Evolutionary conservation across 2,113 vertebrate species (phyloP), one percentile per base, ranked within the genome.

Genomic region (Pterocles burchelli): DNA sequence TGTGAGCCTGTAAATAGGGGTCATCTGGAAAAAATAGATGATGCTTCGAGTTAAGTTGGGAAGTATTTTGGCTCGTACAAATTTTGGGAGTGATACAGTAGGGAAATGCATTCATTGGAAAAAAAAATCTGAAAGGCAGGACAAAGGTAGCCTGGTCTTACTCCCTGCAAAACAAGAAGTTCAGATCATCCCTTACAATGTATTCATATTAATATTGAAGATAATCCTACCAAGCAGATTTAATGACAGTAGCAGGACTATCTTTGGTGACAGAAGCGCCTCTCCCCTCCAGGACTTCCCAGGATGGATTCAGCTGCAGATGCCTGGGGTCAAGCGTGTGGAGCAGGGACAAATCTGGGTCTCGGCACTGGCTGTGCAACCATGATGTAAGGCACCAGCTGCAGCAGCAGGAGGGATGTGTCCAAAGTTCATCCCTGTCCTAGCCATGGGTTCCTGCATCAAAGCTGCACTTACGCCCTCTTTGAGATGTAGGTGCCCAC

Each of bases 271-370:
- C 13, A 34, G 65, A 94, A 75, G 24, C 0, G 0, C 5, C 7
- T 77, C 10, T 46, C 6, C 29, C 8, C 17, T 46, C 24, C 41
- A 58, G 68, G 51, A 24, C 46, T 31, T 78, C 26, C 6, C 0
- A 2, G 46, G 34, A 7, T 1, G 1, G 26, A 36, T 43, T 9
- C 1, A 4, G 45, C 7, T 70, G 59, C 1, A 4, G 45, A 8
- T 70, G 59, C 65, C 59, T 41, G 61, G 26, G 48, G 19, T 34
- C 1, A 0, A 17, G n/a, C 14, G 2, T 2, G 0, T 0, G 1
- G 31, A 61, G 28, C 63, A n/a, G 38, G 49, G 41, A 41, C 62
- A 31, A 68, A 26, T 24, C 21, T 6, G 26, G 14, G 4, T 68
- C 63, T 88, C 19, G 3, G 33, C 19, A 18, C 20, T 1, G 9